Percentiles rank a stretch among this genome's conserved stretches.
Evolutionary conservation across 2,797 vertebrate species (phyloP).

Genomic region (Molossus molossus): DNA sequence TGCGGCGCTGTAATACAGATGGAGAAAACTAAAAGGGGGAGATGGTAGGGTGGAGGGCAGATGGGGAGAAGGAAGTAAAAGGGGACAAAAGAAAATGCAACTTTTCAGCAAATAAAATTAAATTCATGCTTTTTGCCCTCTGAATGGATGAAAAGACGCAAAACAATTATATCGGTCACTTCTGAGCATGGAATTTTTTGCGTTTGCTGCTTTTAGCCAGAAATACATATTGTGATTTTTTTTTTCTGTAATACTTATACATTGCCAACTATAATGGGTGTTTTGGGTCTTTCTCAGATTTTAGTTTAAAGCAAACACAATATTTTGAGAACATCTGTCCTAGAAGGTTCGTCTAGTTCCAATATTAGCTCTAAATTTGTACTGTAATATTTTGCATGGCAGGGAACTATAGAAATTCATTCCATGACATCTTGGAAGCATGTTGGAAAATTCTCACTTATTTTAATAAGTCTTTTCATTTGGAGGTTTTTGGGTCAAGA

Average conservation of each 20-base stretch:
- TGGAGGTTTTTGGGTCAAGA: conserved; percentile 31
- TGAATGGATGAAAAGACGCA: conserved; percentile 40
- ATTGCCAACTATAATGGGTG: conserved; percentile 22
- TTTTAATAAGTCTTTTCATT: conserved; percentile 50
- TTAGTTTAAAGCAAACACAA: conserved; percentile 45
- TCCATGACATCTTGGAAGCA: conserved; percentile 37
- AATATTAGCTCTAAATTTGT: conserved; percentile 56
- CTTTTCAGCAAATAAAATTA: conserved; percentile 62
- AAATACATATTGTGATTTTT: conserved; percentile 61
- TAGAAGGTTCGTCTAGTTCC: conserved; percentile 8
- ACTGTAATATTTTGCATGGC: conserved; percentile 17
- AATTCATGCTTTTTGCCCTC: conserved; percentile 45
- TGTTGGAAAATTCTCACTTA: conserved; percentile 65
- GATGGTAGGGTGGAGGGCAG: background rate
- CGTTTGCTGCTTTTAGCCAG: conserved; percentile 59
- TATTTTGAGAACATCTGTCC: conserved; percentile 62
- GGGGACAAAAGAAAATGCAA: conserved; percentile 47
- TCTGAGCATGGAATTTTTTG: conserved; percentile 24
- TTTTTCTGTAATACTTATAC: conserved; percentile 31
- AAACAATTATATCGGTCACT: conserved; percentile 47
- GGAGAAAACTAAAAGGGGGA: background rate
- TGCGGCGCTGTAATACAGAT: conserved; percentile 57
- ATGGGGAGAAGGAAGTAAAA: conserved; percentile 17
- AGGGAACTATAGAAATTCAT: conserved; percentile 44
- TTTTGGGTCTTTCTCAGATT: conserved; percentile 65